Evolutionary conservation across 1,140 invertebrate genomes (phyloP), one percentile per base, ranked within the genome.

Genomic region (Zaprionus nigranus): DNA sequence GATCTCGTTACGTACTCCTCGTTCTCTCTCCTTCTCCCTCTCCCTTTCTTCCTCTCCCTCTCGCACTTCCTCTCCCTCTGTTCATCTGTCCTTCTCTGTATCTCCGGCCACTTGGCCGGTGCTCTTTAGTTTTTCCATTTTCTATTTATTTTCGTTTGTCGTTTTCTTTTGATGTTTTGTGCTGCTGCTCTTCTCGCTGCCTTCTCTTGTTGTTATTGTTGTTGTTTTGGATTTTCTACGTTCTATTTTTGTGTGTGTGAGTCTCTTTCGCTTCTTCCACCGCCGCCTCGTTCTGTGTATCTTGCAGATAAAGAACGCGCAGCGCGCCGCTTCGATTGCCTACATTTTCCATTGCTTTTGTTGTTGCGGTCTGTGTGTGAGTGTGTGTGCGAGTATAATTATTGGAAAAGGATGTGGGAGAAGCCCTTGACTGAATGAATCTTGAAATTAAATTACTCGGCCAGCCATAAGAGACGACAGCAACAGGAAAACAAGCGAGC

Each of bases 381-480:
- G 46, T 46, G 40, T 40, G 30, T 38, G 34, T 38, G 5, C 24
- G 54, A 36, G 30, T 65, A 72, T 86, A 88, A 83, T 86, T 86
- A 88, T 84, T 81, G 81, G 74, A 90, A 85, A 87, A 87, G 81
- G 84, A 87, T 87, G 78, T 87, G 84, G 84, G 85, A 87, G 85
- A 87, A 87, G 83, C 83, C 83, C 83, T 87, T 87, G 84, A 87
- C 84, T 87, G 67, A 87, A 87, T 90, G 85, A 90, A 84, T 90
- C 76, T 84, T 64, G 57, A 75, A 86, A 71, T 57, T 53, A 20
- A 49, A 49, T 20, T 20, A 20, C 46, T 4, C 38, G 30, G 9
- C 30, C 30, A 34, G 30, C 30, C 30, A 34, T 11, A 34, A 34
- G 30, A 34, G 9, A 34, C 6, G 15, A 46, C 40, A 46, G 11